Evolutionary conservation across 92 coral and sea anemone species (phyloP).

Genomic region (Micromussa lordhowensis): DNA sequence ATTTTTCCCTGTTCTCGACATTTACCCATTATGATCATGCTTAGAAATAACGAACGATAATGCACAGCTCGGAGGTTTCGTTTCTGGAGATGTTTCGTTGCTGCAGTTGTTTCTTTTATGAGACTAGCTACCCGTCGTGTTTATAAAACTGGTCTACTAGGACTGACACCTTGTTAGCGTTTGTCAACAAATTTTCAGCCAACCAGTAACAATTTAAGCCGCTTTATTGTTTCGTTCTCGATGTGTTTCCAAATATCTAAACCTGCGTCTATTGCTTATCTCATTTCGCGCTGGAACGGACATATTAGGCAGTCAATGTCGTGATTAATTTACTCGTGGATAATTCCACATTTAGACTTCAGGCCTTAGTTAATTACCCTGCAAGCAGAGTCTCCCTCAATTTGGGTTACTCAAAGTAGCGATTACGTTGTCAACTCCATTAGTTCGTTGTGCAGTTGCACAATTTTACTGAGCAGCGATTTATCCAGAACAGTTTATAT

Average conservation of each 20-base stretch:
- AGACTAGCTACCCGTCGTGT: conserved; percentile 29
- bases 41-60: background rate
- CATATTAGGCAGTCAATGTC: background rate
- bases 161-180: conserved; percentile 3
- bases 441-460: no score
- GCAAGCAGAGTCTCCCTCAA: no score
- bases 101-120: background rate
- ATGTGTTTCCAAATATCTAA: background rate
- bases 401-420: no score
- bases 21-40: conserved; percentile 4
- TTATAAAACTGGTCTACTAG: background rate
- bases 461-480: no score
- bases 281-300: background rate
- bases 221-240: background rate
- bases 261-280: background rate
- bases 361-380: background rate
- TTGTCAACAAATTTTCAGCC: conserved; percentile 21
- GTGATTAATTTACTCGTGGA: background rate
- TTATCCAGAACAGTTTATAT: no score
- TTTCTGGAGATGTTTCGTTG: background rate
- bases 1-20: background rate
- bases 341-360: background rate
- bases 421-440: no score
- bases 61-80: background rate
- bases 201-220: conserved; percentile 2